A percentile compares a stretch with the other conserved stretches of the same genome.
These are phyloP conservation scores for Microcebus lehilahytsara DNA, from an alignment of 2,113 vertebrate species.

Conservation along the genomic window DNA sequence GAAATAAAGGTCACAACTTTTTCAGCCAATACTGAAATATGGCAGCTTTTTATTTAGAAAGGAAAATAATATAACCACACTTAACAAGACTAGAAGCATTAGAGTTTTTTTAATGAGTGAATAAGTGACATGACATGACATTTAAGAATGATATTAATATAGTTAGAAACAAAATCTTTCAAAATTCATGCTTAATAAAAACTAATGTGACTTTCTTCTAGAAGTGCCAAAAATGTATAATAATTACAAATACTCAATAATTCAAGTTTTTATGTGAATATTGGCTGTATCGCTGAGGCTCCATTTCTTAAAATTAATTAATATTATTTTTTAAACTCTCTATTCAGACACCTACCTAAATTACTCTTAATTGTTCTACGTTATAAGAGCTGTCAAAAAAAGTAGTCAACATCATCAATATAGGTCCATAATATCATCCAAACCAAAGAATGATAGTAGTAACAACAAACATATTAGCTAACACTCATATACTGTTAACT, in stretches of 20 bases:
- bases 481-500: background rate
- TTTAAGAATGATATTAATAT: conserved; percentile 9
- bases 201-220: background rate
- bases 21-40: background rate
- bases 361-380: conserved; percentile 39
- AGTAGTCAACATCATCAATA: background rate
- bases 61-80: background rate
- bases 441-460: background rate
- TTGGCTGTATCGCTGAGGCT: background rate
- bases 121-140: background rate
- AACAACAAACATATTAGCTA: background rate
- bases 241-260: background rate
- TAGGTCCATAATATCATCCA: background rate
- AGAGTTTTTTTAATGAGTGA: background rate
- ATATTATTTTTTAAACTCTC: background rate
- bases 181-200: conserved; percentile 40
- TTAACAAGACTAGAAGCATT: background rate
- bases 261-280: background rate
- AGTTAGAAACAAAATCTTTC: conserved; percentile 19
- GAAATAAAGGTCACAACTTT: conserved; percentile 26
- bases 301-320: background rate
- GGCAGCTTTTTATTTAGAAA: conserved; percentile 20
- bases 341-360: background rate
- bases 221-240: conserved; percentile 4
- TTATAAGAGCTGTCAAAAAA: conserved; percentile 27